Evolutionary conservation across 2,888 invertebrate species (phyloP), one percentile per base, ranked within the genome.

Genomic region (Cistogaster globosa): DNA sequence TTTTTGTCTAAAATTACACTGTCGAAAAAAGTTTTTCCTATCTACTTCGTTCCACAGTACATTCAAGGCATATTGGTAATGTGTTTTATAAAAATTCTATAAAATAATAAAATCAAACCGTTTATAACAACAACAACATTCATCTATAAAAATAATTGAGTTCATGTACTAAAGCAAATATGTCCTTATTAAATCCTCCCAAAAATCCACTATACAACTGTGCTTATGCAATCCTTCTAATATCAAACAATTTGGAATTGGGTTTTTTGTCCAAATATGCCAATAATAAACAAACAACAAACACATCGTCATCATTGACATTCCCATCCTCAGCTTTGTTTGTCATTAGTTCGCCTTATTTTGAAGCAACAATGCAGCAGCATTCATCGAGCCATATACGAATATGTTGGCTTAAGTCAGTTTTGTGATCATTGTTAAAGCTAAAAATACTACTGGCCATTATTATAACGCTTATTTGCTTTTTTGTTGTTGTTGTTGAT

Each of bases 391-490:
- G 38, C 16, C 22, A 53, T 51, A 7, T 51, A 51, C 7, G 48
- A 5, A 2, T n/a, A n/a, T 48, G n/a, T 1, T 1, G 14, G 18
- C 60, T 67, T 60, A 51, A 72, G 45, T 22, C 60, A 74, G 48
- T 69, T 80, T 55, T 81, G 53, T 69, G 68, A 72, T 68, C 72
- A 51, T 48, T 26, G 62, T 42, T 57, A 36, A 18, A 62, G 45
- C 42, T 32, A 58, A 48, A 65, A 60, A 60, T 71, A 77, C 69
- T 53, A 45, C 78, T 68, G 72, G 53, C 74, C 67, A 82, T 85
- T 85, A 85, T 79, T 79, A 82, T 82, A 85, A 82, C 71, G 85
- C 79, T 82, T 79, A 69, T 65, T 80, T 38, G 57, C 14, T 53
- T 4, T 36, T 58, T 9, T 67, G 26, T 26, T 57, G 32, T 60